Evolutionary conservation across 2,797 vertebrate species (phyloP).

Genomic region (Typhlichthys eigenmanni): DNA sequence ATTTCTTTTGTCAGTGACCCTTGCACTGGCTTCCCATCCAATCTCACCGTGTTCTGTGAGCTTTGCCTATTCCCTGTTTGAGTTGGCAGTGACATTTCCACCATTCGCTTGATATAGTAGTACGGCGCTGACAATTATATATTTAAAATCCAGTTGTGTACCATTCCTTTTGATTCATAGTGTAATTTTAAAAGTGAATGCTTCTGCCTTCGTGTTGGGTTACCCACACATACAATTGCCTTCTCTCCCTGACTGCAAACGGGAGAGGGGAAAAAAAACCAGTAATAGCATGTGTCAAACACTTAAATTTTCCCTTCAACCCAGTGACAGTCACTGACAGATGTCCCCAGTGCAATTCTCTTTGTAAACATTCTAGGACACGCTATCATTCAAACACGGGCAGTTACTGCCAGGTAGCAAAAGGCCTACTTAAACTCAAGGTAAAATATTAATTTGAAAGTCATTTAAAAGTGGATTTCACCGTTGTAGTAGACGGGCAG

Average conservation of each 20-base stretch:
- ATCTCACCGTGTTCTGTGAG: constrained; percentile 49
- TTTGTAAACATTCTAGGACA: constrained; percentile 59
- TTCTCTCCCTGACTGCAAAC: constrained; percentile 37
- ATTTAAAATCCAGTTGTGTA: neutral
- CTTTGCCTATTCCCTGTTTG: constrained; percentile 51
- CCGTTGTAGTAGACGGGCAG: constrained; percentile 40
- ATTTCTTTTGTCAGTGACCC: constrained; percentile 77
- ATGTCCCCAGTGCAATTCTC: constrained; percentile 58
- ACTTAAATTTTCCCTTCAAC: constrained; percentile 50
- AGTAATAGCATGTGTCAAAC: constrained; percentile 67
- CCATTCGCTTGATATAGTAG: constrained; percentile 51
- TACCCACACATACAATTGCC: constrained; percentile 23
- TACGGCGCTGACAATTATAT: constrained; percentile 8
- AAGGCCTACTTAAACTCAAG: constrained; percentile 38
- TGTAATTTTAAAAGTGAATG: neutral
- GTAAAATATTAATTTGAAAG: constrained; percentile 59
- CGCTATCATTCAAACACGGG: constrained; percentile 30
- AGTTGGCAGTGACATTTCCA: constrained; percentile 61
- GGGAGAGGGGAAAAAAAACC: constrained; percentile 20
- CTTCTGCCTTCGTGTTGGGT: neutral
- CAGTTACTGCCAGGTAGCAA: constrained; percentile 30
- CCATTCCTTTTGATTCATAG: neutral
- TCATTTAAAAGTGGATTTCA: constrained; percentile 68
- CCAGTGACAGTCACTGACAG: constrained; percentile 64
- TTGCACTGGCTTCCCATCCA: constrained; percentile 73